phyloP scores from a whole-genome alignment of 2,113 vertebrate genomes.

The Eclectus roratus region DNA sequence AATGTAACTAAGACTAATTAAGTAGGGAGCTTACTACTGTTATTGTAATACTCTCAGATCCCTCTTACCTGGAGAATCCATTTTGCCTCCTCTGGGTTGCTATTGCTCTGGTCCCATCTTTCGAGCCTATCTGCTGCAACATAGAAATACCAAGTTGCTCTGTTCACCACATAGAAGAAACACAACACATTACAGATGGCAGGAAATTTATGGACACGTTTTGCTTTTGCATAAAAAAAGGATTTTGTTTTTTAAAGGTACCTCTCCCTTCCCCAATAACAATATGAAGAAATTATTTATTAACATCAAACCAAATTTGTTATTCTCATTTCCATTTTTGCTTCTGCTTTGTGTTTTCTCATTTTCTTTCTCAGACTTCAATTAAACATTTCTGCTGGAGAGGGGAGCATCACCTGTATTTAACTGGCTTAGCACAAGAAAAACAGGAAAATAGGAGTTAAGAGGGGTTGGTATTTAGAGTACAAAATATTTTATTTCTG shows the following conservation, averaged over 20 bases:
- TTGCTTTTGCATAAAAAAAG: neutral
- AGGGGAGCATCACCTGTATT: neutral
- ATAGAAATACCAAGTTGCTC: neutral
- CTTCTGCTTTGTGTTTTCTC: neutral
- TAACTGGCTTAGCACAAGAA: neutral
- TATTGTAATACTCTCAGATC: neutral
- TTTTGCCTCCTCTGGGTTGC: neutral
- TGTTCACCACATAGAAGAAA: neutral
- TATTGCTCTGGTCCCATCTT: neutral
- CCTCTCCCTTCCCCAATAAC: neutral
- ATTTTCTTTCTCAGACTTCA: neutral
- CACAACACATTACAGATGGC: neutral
- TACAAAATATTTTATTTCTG: neutral
- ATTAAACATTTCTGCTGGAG: neutral
- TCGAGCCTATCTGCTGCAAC: neutral
- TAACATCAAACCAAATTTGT: neutral
- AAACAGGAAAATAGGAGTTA: neutral
- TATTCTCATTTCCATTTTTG: neutral
- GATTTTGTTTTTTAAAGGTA: neutral
- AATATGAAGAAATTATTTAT: neutral
- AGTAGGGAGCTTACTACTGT: neutral
- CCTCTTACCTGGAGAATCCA: neutral
- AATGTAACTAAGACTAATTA: neutral
- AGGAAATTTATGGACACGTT: neutral
- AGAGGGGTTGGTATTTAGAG: neutral